Evolutionary conservation across 2,797 vertebrate species (phyloP).

Genomic region (Chrysocyon brachyurus): DNA sequence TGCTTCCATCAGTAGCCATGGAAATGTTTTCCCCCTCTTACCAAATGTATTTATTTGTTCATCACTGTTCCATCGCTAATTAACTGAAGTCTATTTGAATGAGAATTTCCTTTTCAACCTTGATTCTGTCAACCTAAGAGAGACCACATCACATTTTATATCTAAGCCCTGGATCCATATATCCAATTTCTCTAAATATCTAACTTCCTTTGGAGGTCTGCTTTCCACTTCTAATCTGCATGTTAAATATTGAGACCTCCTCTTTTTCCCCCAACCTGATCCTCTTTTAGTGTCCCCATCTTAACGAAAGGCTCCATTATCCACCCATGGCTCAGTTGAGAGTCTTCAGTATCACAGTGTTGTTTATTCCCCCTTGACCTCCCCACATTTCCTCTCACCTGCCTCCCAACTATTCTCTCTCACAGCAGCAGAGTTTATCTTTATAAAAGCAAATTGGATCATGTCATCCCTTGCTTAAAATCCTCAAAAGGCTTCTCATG

Average conservation of each 20-base stretch:
- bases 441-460: conserved; percentile 41
- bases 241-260: not conserved
- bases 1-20: not conserved
- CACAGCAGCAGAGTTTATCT: not conserved
- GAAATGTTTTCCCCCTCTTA: not conserved
- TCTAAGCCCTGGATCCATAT: not conserved
- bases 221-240: not conserved
- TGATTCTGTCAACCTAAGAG: conserved; percentile 24
- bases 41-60: not conserved
- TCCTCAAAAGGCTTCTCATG: not conserved
- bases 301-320: not conserved
- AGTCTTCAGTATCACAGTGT: not conserved
- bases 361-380: not conserved
- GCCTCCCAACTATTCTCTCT: conserved; percentile 17
- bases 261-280: not conserved
- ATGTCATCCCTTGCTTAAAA: not conserved
- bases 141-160: conserved; percentile 28
- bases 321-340: not conserved
- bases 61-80: not conserved
- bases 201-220: not conserved
- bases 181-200: not conserved
- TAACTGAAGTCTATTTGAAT: conserved; percentile 21
- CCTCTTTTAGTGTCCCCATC: not conserved
- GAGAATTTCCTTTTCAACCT: conserved; percentile 47
- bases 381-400: not conserved